Conservation (phyloP, 2,797 vertebrate genomes). For the Semotilus atromaculatus region DNA sequence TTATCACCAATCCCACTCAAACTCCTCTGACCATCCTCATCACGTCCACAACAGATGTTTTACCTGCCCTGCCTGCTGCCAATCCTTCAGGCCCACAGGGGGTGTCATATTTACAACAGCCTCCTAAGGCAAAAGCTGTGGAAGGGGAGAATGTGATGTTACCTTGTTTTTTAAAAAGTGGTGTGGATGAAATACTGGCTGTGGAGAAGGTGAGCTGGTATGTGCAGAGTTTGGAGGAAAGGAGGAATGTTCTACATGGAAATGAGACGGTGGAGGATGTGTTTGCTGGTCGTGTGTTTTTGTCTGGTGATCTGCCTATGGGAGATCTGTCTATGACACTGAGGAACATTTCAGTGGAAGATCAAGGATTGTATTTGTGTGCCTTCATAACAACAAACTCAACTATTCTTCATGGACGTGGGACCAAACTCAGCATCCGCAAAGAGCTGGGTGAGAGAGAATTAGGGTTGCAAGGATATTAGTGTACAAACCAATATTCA, state of each 20-base stretch:
- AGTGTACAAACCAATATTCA: neutral
- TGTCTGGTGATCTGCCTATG: constrained; percentile 61
- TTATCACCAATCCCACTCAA: neutral
- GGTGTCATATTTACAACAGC: constrained; percentile 57
- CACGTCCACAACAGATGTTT: neutral
- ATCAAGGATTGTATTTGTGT: constrained; percentile 71
- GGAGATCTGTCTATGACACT: constrained; percentile 70
- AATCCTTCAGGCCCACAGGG: neutral
- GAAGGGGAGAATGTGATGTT: constrained; percentile 71
- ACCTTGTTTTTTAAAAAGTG: constrained; percentile 63
- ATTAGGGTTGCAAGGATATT: neutral
- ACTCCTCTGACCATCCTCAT: neutral
- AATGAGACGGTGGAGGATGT: constrained; percentile 56
- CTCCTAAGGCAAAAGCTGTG: constrained; percentile 70
- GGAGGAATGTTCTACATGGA: neutral
- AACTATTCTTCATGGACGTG: constrained; percentile 63
- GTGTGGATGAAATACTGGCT: constrained; percentile 17
- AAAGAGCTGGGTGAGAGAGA: constrained; percentile 64
- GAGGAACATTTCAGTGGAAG: constrained; percentile 66
- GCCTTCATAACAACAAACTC: constrained; percentile 48
- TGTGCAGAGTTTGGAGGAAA: neutral
- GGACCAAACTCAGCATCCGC: constrained; percentile 74
- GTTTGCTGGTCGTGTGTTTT: constrained; percentile 65
- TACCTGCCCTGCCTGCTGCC: neutral
- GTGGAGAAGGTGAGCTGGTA: constrained; percentile 16